A percentile compares a stretch with the other conserved stretches of the same genome.
These are phyloP conservation scores for Ladona fulva DNA, from an alignment of 1,140 invertebrate genomes.

Conservation along the genomic window DNA sequence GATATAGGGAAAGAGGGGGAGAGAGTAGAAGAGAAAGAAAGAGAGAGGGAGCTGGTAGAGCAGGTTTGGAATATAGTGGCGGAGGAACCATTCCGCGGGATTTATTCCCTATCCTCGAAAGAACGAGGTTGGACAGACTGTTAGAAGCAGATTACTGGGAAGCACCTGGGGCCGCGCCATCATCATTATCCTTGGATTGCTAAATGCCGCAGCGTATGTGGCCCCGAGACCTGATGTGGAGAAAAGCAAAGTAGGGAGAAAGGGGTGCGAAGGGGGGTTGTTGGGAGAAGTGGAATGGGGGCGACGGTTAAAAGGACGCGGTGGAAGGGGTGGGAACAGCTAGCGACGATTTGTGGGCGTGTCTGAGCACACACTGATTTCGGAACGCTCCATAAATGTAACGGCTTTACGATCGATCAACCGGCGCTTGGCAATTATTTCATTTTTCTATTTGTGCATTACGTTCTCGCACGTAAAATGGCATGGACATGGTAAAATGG, in stretches of 20 bases:
- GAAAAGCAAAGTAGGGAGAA: too few species aligned
- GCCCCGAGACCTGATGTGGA: not conserved
- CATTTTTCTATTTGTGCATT: too few species aligned
- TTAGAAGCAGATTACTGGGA: constrained; percentile 4
- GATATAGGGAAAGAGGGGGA: not conserved
- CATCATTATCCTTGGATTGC: not conserved
- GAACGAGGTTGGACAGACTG: not conserved
- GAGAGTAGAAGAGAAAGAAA: not conserved
- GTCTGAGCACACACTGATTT: too few species aligned
- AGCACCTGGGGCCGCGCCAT: not conserved
- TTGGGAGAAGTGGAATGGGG: not conserved
- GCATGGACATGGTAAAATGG: too few species aligned
- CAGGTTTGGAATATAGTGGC: not conserved
- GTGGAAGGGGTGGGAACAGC: not conserved
- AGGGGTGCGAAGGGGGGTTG: not conserved
- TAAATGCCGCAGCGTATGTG: not conserved
- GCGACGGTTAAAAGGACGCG: not conserved
- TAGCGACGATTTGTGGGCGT: not conserved
- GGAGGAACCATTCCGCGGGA: constrained; percentile 1
- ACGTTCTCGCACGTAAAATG: too few species aligned
- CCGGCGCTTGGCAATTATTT: too few species aligned
- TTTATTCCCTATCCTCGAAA: not conserved
- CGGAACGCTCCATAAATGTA: too few species aligned
- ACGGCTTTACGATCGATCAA: too few species aligned
- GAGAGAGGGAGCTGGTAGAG: not conserved